These are phyloP conservation scores for Gallinago jamesoni DNA, from an alignment of 2,113 vertebrate genomes.

Conservation along the genomic window DNA sequence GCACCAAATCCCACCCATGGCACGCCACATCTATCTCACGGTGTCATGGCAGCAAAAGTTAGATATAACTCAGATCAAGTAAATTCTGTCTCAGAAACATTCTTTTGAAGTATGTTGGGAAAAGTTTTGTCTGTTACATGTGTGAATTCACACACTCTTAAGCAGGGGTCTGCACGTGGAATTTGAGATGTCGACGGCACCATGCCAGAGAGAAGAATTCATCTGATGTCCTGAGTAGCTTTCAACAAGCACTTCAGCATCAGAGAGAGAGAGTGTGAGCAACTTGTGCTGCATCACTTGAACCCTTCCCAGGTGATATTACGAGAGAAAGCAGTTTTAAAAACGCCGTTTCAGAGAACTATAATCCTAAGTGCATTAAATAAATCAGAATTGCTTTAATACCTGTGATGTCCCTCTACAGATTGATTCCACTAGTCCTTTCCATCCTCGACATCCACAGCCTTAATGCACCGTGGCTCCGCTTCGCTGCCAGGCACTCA, in stretches of 20 bases:
- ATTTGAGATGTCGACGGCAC: neutral
- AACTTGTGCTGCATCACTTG: neutral
- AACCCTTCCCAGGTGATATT: neutral
- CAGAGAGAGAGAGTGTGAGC: neutral
- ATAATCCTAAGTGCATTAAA: neutral
- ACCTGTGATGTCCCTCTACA: neutral
- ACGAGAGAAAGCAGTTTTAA: neutral
- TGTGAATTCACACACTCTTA: neutral
- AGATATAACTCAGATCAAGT: neutral
- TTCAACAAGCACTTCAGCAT: neutral
- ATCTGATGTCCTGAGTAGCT: neutral
- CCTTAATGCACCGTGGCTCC: fast-evolving
- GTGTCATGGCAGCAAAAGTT: neutral
- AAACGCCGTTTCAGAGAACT: neutral
- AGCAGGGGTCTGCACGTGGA: fast-evolving
- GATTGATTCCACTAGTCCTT: neutral
- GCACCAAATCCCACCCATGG: constrained; percentile 15
- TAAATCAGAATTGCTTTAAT: neutral
- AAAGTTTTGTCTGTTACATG: neutral
- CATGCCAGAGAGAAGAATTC: neutral
- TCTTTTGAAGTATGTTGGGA: fast-evolving
- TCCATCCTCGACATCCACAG: neutral
- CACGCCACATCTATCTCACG: neutral
- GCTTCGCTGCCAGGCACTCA: neutral
- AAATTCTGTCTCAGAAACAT: neutral